Conservation (phyloP, 2,113 vertebrate species). For the Myanophis thanlyinensis region DNA sequence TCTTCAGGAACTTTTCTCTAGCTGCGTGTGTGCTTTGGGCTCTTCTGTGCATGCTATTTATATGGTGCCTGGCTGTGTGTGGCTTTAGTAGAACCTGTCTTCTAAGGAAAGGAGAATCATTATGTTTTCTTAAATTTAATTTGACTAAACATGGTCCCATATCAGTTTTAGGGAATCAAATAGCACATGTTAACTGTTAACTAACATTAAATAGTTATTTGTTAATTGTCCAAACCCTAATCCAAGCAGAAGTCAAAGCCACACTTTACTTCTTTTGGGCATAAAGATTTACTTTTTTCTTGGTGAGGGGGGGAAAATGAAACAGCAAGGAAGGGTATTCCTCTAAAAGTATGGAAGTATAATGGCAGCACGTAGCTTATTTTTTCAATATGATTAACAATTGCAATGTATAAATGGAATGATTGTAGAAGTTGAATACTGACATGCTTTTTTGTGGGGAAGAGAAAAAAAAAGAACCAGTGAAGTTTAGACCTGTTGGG, state of each 20-base stretch:
- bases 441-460: constrained; percentile 56
- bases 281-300: constrained; percentile 51
- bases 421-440: constrained; percentile 54
- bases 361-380: constrained; percentile 58
- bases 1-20: neutral
- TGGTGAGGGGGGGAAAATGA: constrained; percentile 46
- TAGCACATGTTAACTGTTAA: constrained; percentile 32
- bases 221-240: neutral
- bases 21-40: neutral
- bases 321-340: constrained; percentile 59
- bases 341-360: constrained; percentile 54
- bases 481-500: neutral
- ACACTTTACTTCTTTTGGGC: neutral
- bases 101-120: constrained; percentile 76
- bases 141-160: constrained; percentile 60
- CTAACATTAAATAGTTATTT: neutral
- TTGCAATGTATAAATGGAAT: constrained; percentile 63
- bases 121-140: constrained; percentile 62
- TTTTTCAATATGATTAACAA: constrained; percentile 58
- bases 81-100: constrained; percentile 91
- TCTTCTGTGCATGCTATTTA: neutral
- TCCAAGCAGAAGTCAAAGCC: constrained; percentile 39
- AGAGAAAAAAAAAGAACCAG: constrained; percentile 56
- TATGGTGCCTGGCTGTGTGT: neutral
- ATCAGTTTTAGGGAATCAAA: constrained; percentile 51